Base-by-base conservation (phyloP, 1,140 invertebrate genomes). In the Theocolax elegans region DNA sequence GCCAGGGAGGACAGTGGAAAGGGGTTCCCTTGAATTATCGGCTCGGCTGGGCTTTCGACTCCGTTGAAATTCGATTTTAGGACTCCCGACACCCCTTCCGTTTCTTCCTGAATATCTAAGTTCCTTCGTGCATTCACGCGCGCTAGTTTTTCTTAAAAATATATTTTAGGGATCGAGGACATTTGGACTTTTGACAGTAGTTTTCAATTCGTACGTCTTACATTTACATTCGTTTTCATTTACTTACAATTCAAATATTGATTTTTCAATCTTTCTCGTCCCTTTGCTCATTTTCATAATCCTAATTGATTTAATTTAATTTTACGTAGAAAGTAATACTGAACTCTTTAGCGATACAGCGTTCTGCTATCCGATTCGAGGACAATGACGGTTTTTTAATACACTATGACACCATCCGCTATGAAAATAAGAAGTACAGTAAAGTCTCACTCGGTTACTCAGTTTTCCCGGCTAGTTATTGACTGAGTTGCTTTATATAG, bases 401-500 rank as follows among this genome's bases (percentile, higher is more conserved):
- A 84, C 83, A 72, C 74, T 78, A 72, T 81, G 82, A 83, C 78
- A 79, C 53, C 65, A 82, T 80, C 73, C 76, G 74, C 76, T 74
- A 79, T 80, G 81, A 81, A 83, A 84, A 80, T 75, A 76, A 75
- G 75, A 77, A 73, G 75, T 75, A 63, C 56, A 72, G 72, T 78
- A 76, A 78, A 79, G 63, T 76, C 73, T 74, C 72, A 49, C 71
- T 71, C 44, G 49, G 51, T 67, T 67, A 68, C 44, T 46, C 54
- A 66, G 71, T 69, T 71, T 59, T 69, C 73, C 71, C 67, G 70
- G 69, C 68, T 64, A 73, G 23, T 84, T 84, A 86, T 86, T 84
- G 82, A 84, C 82, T 83, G 72, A 78, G 76, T 78, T 84, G 77
- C 77, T 83, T 86, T 85, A 86, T 82, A 75, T 81, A 83, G 79